Conservation (phyloP, 2,888 invertebrate genomes). For the Nephrotoma guestfalica region DNA sequence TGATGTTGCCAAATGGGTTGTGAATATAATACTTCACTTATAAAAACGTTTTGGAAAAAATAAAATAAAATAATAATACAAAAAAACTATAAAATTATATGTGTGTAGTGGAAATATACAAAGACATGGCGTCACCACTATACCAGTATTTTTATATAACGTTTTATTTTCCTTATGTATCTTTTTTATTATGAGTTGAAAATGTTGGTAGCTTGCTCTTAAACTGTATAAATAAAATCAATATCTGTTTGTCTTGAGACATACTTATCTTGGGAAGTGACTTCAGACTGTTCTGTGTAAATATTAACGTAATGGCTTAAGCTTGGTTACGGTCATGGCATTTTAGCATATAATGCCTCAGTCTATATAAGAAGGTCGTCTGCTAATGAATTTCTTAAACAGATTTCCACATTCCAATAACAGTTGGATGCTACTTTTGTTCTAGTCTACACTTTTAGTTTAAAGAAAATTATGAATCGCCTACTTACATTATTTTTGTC, state of each 20-base stretch:
- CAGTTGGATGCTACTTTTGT: too few species aligned
- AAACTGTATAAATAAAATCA: not conserved
- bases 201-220: not conserved
- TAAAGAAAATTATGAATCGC: too few species aligned
- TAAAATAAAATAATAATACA: not conserved
- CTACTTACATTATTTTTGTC: too few species aligned
- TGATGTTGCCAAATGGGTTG: not conserved
- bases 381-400: too few species aligned
- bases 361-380: too few species aligned
- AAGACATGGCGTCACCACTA: not conserved
- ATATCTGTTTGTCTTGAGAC: not conserved
- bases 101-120: not conserved
- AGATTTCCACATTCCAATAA: too few species aligned
- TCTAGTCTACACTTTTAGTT: too few species aligned
- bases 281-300: too few species aligned
- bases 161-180: not conserved
- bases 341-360: too few species aligned
- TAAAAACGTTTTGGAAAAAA: not conserved
- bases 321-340: too few species aligned
- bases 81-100: not conserved
- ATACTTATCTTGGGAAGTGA: too few species aligned
- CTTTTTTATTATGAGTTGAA: not conserved
- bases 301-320: too few species aligned
- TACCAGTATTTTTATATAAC: not conserved
- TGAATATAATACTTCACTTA: not conserved